Conservation (phyloP, 2,797 vertebrate species). For the Pterois miles region DNA sequence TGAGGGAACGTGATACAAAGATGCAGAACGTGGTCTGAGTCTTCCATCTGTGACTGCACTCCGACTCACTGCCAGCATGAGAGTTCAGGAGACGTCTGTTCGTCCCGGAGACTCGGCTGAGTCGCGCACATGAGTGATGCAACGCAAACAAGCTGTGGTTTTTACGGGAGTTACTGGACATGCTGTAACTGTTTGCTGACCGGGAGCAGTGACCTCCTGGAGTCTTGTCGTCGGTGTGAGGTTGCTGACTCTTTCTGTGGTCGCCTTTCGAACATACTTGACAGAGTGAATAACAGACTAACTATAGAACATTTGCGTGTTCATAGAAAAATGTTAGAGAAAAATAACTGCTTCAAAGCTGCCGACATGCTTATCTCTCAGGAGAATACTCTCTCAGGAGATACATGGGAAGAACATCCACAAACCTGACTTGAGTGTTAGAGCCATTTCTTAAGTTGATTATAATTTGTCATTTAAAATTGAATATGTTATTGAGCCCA, state of each 20-base stretch:
- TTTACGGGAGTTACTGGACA: neutral
- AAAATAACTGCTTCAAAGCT: neutral
- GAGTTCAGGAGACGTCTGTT: slow-evolving; percentile 20
- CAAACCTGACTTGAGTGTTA: no score
- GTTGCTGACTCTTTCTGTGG: slow-evolving; percentile 29
- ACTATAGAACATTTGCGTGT: slow-evolving; percentile 2
- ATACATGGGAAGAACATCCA: neutral
- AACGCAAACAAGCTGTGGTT: slow-evolving; percentile 42
- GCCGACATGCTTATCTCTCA: neutral
- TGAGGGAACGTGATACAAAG: slow-evolving; percentile 21
- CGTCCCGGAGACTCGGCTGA: slow-evolving; percentile 32
- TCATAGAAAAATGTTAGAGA: neutral
- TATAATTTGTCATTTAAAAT: no score
- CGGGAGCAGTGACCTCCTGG: neutral
- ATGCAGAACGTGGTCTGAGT: neutral
- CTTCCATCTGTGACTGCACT: slow-evolving; percentile 33
- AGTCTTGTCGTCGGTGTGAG: neutral
- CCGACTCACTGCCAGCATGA: slow-evolving; percentile 46
- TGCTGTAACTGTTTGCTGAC: neutral
- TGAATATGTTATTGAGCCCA: no score
- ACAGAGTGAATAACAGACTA: slow-evolving; percentile 15
- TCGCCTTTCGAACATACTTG: neutral
- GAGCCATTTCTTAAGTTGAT: no score
- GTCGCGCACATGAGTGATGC: slow-evolving; percentile 45
- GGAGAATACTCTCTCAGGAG: neutral